A percentile compares a stretch with the other conserved stretches of the same genome.
These are phyloP conservation scores for Antigone vipio DNA, from an alignment of 2,113 vertebrate species.

Conservation along the genomic window DNA sequence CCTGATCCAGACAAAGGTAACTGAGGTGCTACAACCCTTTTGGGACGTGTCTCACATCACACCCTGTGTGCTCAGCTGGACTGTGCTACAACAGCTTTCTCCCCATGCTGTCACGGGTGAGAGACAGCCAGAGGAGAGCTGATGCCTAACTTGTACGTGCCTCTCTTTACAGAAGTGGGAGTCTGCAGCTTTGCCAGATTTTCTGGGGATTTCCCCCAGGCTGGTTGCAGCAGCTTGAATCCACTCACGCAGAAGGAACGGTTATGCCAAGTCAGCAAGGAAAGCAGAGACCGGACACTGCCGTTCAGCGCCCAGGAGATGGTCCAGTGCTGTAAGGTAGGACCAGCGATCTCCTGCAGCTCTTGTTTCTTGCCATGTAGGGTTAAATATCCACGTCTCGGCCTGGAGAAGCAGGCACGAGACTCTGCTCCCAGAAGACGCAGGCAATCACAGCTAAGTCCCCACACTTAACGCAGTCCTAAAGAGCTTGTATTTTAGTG, in stretches of 20 bases:
- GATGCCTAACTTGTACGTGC: neutral
- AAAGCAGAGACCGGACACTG: neutral
- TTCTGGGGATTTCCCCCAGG: conserved; percentile 57
- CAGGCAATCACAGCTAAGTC: neutral
- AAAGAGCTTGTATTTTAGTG: neutral
- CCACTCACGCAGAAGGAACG: neutral
- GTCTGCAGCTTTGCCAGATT: conserved; percentile 79
- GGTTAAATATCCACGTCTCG: neutral
- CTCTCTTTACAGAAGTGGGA: conserved; percentile 71
- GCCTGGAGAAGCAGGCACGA: neutral
- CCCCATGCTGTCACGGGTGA: neutral
- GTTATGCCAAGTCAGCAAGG: neutral
- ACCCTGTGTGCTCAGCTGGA: neutral
- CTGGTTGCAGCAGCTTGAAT: neutral
- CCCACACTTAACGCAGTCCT: neutral
- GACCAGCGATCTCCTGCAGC: neutral
- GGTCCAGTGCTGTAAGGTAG: conserved; percentile 78
- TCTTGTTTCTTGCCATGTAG: rapidly evolving
- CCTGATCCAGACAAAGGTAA: neutral
- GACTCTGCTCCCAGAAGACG: neutral
- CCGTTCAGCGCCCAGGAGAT: conserved; percentile 67
- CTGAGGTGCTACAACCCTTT: neutral
- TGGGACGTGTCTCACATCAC: neutral
- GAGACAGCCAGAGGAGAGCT: neutral
- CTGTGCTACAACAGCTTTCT: neutral